These are phyloP conservation scores for Neuroscelio doddi DNA, from an alignment of 2,888 invertebrate genomes.

Conservation along the genomic window DNA sequence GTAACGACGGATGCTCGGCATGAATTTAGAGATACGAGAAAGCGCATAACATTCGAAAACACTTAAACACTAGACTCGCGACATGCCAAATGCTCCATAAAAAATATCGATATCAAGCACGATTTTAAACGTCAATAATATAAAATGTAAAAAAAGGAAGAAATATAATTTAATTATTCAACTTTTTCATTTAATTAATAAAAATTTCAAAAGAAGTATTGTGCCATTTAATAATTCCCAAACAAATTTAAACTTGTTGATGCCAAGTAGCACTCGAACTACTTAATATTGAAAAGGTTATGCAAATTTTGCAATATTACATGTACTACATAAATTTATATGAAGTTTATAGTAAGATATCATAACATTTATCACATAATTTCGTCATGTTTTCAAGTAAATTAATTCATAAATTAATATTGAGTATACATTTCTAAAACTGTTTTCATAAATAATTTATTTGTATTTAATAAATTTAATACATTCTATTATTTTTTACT, in stretches of 20 bases:
- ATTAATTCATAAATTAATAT: background rate
- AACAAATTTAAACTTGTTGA: background rate
- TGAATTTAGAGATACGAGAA: conserved; percentile 13
- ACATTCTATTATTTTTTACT: no score
- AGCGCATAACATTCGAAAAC: background rate
- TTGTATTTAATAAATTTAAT: no score
- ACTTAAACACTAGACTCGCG: background rate
- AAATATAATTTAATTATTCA: no score
- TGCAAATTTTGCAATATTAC: conserved; percentile 6
- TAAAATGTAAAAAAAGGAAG: no score
- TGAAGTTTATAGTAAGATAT: background rate
- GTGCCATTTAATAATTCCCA: background rate
- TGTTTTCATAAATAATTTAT: background rate
- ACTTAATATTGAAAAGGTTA: background rate
- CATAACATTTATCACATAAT: background rate
- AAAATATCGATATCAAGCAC: no score
- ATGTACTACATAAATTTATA: background rate
- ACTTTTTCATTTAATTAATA: no score
- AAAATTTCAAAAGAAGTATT: no score
- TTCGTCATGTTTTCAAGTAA: background rate
- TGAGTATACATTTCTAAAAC: background rate
- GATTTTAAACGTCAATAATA: no score
- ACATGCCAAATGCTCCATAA: no score
- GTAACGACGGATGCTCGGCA: conserved; percentile 12
- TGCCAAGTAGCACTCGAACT: conserved; percentile 1